phyloP scores from a whole-genome alignment of 1,140 invertebrate species.

The Anoplophora glabripennis region DNA sequence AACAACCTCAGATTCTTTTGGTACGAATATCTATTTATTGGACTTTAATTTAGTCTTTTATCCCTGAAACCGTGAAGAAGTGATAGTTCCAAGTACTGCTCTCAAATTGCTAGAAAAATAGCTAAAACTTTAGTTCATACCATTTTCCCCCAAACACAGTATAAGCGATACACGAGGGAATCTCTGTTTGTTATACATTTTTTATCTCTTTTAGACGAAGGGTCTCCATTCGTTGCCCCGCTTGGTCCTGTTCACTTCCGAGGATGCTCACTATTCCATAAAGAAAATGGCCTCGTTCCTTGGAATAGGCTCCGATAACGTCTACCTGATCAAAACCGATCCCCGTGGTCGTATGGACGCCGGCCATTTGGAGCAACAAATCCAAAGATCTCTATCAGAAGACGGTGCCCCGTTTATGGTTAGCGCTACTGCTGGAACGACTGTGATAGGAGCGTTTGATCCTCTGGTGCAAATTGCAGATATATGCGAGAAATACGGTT shows the following conservation, averaged over 20 bases:
- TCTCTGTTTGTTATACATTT: not conserved
- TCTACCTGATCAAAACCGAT: conserved; percentile 70
- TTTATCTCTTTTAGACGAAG: conserved; percentile 57
- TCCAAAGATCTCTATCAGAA: conserved; percentile 63
- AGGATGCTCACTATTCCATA: conserved; percentile 93
- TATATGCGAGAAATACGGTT: conserved; percentile 74
- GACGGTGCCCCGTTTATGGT: conserved; percentile 82
- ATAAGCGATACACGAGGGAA: too few relatives aligned
- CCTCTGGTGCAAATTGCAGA: conserved; percentile 77
- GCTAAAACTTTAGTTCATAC: too few relatives aligned
- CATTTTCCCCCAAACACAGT: too few relatives aligned
- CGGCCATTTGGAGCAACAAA: conserved; percentile 66
- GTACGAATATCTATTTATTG: too few relatives aligned
- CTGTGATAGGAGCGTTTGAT: conserved; percentile 85
- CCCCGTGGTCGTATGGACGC: conserved; percentile 74
- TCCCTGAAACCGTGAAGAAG: too few relatives aligned
- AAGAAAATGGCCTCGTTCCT: conserved; percentile 78
- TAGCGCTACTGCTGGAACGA: conserved; percentile 84
- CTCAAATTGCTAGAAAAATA: too few relatives aligned
- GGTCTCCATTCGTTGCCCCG: conserved; percentile 66
- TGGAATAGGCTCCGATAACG: conserved; percentile 77
- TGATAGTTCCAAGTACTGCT: too few relatives aligned
- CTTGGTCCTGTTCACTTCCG: conserved; percentile 78
- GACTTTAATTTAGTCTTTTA: too few relatives aligned
- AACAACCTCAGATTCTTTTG: too few relatives aligned